Evolutionary conservation across 1,140 invertebrate species (phyloP).

Genomic region (Theocolax elegans): DNA sequence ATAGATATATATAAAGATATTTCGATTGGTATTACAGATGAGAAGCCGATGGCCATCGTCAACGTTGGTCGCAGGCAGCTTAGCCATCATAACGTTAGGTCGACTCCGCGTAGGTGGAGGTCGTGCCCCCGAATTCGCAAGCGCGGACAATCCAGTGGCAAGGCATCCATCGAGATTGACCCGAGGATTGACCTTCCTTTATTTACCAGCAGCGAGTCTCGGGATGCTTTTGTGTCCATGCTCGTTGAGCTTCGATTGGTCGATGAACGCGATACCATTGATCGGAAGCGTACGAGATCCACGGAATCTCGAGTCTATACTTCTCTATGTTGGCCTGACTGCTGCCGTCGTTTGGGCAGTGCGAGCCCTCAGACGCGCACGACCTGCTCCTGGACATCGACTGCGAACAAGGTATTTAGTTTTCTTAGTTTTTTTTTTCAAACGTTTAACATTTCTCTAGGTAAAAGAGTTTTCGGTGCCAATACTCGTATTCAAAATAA

Average conservation of each 20-base stretch:
- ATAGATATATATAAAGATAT: not conserved
- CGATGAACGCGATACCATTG: conserved; percentile 91
- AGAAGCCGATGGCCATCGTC: conserved; percentile 48
- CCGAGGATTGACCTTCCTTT: conserved; percentile 85
- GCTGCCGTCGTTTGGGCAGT: conserved; percentile 57
- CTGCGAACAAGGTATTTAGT: conserved; percentile 42
- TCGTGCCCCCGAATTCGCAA: conserved; percentile 79
- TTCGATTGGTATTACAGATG: conserved; percentile 34
- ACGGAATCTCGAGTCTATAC: conserved; percentile 77
- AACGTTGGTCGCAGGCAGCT: conserved; percentile 59
- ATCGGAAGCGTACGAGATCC: conserved; percentile 79
- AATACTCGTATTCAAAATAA: no score
- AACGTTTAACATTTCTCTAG: no score
- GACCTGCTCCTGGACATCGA: conserved; percentile 42
- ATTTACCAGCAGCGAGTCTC: conserved; percentile 89
- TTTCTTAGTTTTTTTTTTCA: not conserved
- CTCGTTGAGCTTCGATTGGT: conserved; percentile 93
- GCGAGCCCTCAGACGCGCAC: conserved; percentile 34
- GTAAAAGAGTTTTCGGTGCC: no score
- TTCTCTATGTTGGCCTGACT: conserved; percentile 76
- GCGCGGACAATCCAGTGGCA: conserved; percentile 91
- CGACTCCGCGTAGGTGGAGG: conserved; percentile 61
- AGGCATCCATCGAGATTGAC: conserved; percentile 77
- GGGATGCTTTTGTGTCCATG: conserved; percentile 84
- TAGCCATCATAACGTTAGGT: conserved; percentile 60